Base-by-base conservation (phyloP, 1,140 invertebrate species). In the Holcopasites calliopsidis region DNA sequence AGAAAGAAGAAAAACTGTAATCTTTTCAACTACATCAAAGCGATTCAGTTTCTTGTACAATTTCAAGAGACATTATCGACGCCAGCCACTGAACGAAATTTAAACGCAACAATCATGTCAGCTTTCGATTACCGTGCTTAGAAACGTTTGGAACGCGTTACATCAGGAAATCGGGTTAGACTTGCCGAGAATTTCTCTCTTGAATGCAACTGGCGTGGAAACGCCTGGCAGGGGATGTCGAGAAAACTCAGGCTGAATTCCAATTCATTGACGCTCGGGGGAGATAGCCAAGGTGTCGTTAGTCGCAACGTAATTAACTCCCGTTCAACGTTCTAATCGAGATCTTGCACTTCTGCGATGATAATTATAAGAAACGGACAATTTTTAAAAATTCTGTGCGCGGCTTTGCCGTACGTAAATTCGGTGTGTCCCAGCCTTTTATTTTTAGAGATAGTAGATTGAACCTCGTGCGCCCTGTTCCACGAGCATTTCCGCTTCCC, bases 101-200 rank as follows among this genome's bases (percentile, higher is more conserved):
- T 10, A 50, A 2, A 23, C 18, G 1, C 7, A 16, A 13, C 26
- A n/a, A n/a, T n/a, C n/a, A n/a, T n/a, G n/a, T n/a, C n/a, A n/a
- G n/a, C n/a, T n/a, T n/a, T n/a, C n/a, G n/a, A n/a, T n/a, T n/a
- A n/a, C n/a, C n/a, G n/a, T n/a, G n/a, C n/a, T n/a, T n/a, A n/a
- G n/a, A 47, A 47, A 47, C n/a, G 16, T 13, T 47, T 47, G 5
- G 6, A 1, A 47, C 16, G 44, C 68, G 57, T 38, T 52, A 42
- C 60, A 57, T 52, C 26, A 28, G 57, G 52, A 77, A 82, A 82
- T 81, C 76, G 52, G 66, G 66, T 77, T 82, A 77, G 50, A 33
- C 26, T 52, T n/a, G 68, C 18, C 31, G 73, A 47, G 74, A 82
- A 81, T 82, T 44, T 61, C 44, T 71, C 42, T 3, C 13, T 64